A percentile compares a stretch with the other conserved stretches of the same genome.
Conservation (phyloP, 2,113 vertebrate genomes). For the Natator depressus region DNA sequence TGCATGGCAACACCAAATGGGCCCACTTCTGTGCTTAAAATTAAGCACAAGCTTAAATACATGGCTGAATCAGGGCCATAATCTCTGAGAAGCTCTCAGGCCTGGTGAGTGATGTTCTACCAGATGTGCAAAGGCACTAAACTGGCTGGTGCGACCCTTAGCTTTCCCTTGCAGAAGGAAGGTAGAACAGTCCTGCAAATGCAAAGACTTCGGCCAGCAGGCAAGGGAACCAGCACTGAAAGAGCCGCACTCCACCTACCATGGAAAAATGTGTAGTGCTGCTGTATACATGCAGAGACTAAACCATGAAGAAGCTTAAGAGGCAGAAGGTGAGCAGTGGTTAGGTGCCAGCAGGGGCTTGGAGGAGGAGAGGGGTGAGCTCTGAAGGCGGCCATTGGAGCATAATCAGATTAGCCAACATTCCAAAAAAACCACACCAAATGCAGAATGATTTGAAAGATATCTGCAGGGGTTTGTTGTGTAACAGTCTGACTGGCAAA, state of each 20-base stretch:
- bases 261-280: neutral
- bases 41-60: no score
- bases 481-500: neutral
- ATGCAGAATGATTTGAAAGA: neutral
- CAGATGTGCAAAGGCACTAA: neutral
- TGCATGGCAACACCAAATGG: neutral
- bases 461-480: neutral
- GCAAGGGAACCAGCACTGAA: neutral
- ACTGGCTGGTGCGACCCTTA: neutral
- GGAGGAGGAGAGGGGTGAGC: neutral
- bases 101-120: neutral
- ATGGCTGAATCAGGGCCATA: neutral
- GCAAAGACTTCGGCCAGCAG: neutral
- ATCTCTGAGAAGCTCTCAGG: neutral
- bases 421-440: neutral
- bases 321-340: neutral
- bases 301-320: neutral
- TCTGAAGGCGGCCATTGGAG: neutral
- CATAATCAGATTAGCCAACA: neutral
- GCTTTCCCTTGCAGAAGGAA: neutral
- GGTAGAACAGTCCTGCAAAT: neutral
- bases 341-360: neutral
- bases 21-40: neutral
- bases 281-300: neutral
- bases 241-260: neutral